A percentile compares a stretch with the other conserved stretches of the same genome.
Conservation (phyloP, 2,888 invertebrate species). For the Leucophenga montana region DNA sequence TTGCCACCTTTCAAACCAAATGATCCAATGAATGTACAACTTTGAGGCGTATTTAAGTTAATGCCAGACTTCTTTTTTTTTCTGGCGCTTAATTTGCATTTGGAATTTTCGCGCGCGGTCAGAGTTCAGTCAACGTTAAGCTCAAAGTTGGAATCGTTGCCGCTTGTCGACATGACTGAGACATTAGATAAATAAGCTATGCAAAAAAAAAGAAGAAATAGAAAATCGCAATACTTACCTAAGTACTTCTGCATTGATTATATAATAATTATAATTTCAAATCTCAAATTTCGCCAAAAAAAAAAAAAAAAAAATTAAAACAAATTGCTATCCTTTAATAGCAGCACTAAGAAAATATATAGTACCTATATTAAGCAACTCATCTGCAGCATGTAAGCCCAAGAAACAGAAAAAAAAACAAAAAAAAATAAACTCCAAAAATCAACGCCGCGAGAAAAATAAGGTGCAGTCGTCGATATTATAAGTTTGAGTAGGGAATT, state of each 20-base stretch:
- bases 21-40: conserved; percentile 2
- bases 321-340: conserved; percentile 4
- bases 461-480: conserved; percentile 12
- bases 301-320: conserved; percentile 1
- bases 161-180: conserved; percentile 52
- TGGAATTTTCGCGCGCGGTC: conserved; percentile 1
- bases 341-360: background rate
- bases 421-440: too few relatives aligned
- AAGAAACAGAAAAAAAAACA: background rate
- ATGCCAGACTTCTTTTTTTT: conserved; percentile 8
- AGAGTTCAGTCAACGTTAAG: background rate
- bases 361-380: conserved; percentile 18
- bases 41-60: conserved; percentile 18
- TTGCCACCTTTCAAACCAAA: background rate
- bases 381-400: conserved; percentile 6
- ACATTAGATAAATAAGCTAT: conserved; percentile 62
- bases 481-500: too few relatives aligned
- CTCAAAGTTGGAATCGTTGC: too few relatives aligned
- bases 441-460: conserved; percentile 17
- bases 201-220: too few relatives aligned
- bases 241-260: background rate
- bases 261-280: conserved; percentile 23
- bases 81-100: conserved; percentile 22
- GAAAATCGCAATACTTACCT: too few relatives aligned
- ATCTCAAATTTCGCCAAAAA: background rate